These are phyloP conservation scores for Capitella teleta DNA, from an alignment of 1,140 invertebrate species.

Conservation along the genomic window DNA sequence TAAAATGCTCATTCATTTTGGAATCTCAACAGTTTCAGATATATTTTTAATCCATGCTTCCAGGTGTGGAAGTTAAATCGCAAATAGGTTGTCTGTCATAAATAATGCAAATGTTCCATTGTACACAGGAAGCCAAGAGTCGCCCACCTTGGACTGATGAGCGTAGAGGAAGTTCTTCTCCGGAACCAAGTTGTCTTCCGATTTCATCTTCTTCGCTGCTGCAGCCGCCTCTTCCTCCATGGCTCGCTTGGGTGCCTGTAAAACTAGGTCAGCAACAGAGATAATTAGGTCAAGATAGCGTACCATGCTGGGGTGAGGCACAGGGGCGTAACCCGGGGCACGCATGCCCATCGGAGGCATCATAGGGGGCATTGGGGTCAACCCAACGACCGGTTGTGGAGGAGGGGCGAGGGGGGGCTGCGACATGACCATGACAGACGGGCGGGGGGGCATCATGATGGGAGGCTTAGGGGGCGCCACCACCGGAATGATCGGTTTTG, in stretches of 20 bases:
- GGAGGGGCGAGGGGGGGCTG: too few relatives aligned
- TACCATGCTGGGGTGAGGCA: too few relatives aligned
- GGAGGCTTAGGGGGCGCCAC: slow-evolving; percentile 15
- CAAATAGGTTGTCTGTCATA: too few relatives aligned
- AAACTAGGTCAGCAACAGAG: too few relatives aligned
- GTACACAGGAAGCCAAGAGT: neutral
- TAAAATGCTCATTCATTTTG: neutral
- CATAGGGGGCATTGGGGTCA: slow-evolving; percentile 11
- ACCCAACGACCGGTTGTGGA: slow-evolving; percentile 7
- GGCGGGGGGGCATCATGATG: slow-evolving; percentile 1
- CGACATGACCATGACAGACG: slow-evolving; percentile 17
- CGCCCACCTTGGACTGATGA: slow-evolving; percentile 42
- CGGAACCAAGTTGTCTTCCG: slow-evolving; percentile 83
- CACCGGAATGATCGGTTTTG: too few relatives aligned
- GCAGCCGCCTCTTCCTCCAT: too few relatives aligned
- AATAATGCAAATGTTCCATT: neutral
- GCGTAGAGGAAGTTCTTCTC: slow-evolving; percentile 70
- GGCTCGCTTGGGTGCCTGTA: too few relatives aligned
- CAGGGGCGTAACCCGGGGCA: too few relatives aligned
- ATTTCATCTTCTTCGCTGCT: slow-evolving; percentile 71
- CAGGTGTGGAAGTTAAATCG: too few relatives aligned
- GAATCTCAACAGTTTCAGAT: neutral
- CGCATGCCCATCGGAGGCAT: slow-evolving; percentile 12
- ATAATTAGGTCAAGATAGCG: slow-evolving; percentile 52
- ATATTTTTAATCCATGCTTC: neutral